Evolutionary conservation across 1,140 invertebrate genomes (phyloP).

Genomic region (Uloborus diversus): DNA sequence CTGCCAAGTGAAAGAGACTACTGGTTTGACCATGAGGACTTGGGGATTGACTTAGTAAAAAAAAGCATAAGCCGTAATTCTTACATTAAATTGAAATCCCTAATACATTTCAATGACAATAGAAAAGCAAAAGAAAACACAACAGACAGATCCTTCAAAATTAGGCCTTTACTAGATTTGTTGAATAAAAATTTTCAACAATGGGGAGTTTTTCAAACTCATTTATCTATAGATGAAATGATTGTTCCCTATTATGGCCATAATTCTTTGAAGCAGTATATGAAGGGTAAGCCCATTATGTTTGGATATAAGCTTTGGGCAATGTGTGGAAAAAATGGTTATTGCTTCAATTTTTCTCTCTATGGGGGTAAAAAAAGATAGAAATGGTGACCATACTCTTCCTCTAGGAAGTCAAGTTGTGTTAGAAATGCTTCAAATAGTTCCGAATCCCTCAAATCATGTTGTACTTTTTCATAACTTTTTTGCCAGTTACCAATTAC

Average conservation of each 20-base stretch:
- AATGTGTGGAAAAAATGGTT: not conserved
- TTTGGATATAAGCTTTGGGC: not conserved
- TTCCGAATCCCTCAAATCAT: not conserved
- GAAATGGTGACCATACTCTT: not conserved
- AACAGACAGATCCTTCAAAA: not conserved
- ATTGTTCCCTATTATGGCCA: not conserved
- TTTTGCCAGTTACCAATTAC: not conserved
- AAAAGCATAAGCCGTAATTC: not conserved
- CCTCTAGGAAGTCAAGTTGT: not conserved
- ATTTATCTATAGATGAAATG: not conserved
- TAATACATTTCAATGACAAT: not conserved
- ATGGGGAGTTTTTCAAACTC: not conserved
- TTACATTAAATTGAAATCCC: slow-evolving; percentile 2
- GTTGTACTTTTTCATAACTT: slow-evolving; percentile 1
- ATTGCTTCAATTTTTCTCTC: not conserved
- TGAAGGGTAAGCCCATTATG: not conserved
- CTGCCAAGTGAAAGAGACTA: not conserved
- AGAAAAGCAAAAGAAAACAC: not conserved
- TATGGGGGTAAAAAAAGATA: not conserved
- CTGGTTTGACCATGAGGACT: not conserved
- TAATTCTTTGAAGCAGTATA: slow-evolving; percentile 1
- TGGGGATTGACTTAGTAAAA: not conserved
- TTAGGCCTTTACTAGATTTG: not conserved
- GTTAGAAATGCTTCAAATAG: not conserved
- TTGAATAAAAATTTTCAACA: not conserved